Conservation (phyloP, 2,797 vertebrate species). For the Phalanger gymnotis region DNA sequence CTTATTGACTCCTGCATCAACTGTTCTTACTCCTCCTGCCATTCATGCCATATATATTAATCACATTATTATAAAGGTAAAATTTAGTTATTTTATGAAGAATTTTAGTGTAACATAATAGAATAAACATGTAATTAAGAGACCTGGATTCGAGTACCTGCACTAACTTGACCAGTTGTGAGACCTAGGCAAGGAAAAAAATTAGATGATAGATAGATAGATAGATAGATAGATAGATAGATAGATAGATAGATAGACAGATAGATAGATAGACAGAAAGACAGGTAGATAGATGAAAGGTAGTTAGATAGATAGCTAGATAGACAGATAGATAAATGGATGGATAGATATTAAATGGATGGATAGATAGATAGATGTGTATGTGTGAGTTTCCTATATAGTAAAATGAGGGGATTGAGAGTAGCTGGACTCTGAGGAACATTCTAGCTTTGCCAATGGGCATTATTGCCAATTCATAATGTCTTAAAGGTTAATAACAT, state of each 20-base stretch:
- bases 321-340: no score
- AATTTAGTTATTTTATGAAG: background rate
- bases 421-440: background rate
- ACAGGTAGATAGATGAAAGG: no score
- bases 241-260: background rate
- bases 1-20: slow-evolving; percentile 22
- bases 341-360: no score
- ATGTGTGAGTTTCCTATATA: background rate
- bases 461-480: background rate
- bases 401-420: background rate
- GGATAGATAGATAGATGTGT: no score
- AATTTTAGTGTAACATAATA: background rate
- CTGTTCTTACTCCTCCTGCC: background rate
- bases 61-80: background rate
- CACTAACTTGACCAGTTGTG: background rate
- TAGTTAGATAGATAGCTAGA: no score
- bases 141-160: background rate
- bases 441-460: background rate
- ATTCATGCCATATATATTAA: background rate
- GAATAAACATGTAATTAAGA: background rate
- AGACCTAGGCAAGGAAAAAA: background rate
- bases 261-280: no score
- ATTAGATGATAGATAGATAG: background rate
- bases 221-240: background rate
- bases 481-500: background rate